Percentiles rank a stretch among this genome's conserved stretches.
phyloP scores from a whole-genome alignment of 1,140 invertebrate species.

The Diprion similis region DNA sequence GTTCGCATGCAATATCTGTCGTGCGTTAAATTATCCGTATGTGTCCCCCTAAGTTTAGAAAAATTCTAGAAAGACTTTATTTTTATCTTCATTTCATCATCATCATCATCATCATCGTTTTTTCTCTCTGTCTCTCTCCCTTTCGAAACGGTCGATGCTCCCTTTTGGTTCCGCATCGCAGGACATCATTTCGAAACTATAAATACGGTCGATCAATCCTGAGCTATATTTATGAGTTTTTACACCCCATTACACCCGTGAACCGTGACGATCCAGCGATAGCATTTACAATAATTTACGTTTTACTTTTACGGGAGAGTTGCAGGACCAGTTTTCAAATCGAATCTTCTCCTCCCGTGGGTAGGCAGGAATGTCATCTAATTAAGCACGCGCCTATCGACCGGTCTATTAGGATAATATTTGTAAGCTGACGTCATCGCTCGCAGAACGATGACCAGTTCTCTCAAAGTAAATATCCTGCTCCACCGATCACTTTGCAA shows the following conservation, averaged over 20 bases:
- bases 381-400: not conserved
- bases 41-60: no score
- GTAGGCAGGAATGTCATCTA: constrained; percentile 3
- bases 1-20: no score
- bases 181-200: no score
- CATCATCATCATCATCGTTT: no score
- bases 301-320: not conserved
- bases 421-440: not conserved
- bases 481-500: no score
- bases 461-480: not conserved
- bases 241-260: not conserved
- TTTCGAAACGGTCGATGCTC: no score
- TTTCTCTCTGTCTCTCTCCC: no score
- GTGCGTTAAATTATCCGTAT: no score
- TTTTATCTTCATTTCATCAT: no score
- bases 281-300: not conserved
- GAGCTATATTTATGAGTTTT: not conserved
- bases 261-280: not conserved
- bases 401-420: constrained; percentile 1
- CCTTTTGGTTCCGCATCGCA: no score
- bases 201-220: not conserved
- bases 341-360: not conserved
- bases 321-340: not conserved
- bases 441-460: not conserved
- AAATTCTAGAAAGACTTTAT: no score